These are phyloP conservation scores for Cygnus atratus DNA, from an alignment of 2,113 vertebrate genomes.

Conservation along the genomic window DNA sequence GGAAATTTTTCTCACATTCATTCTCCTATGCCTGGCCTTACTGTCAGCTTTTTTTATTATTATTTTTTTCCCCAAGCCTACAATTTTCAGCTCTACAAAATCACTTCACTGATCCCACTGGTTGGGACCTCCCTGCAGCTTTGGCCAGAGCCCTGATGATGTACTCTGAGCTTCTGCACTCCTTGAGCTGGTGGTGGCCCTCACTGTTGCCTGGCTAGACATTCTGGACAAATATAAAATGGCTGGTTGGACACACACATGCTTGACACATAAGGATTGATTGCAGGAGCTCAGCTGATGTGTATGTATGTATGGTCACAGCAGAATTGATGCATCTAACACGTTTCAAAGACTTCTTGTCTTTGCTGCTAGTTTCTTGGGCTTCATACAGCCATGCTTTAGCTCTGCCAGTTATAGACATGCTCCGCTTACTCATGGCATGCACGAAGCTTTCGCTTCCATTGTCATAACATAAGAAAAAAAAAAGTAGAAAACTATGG, in stretches of 20 bases:
- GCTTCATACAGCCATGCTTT: too few relatives aligned
- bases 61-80: background rate
- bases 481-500: background rate
- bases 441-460: background rate
- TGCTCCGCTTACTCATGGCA: rapidly evolving
- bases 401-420: rapidly evolving
- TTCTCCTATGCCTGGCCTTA: background rate
- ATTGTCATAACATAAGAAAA: background rate
- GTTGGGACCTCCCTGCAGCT: background rate
- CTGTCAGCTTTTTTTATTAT: background rate
- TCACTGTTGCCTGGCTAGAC: background rate
- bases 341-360: background rate
- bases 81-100: background rate
- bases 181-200: background rate
- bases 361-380: background rate
- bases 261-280: rapidly evolving
- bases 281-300: background rate
- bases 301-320: background rate
- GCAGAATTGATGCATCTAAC: background rate
- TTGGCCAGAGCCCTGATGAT: background rate
- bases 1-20: background rate
- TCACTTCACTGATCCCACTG: background rate
- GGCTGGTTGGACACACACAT: background rate
- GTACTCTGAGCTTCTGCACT: background rate
- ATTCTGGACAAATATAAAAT: background rate